These are phyloP conservation scores for Crenuchus spilurus DNA, from an alignment of 2,797 vertebrate genomes.

Conservation along the genomic window DNA sequence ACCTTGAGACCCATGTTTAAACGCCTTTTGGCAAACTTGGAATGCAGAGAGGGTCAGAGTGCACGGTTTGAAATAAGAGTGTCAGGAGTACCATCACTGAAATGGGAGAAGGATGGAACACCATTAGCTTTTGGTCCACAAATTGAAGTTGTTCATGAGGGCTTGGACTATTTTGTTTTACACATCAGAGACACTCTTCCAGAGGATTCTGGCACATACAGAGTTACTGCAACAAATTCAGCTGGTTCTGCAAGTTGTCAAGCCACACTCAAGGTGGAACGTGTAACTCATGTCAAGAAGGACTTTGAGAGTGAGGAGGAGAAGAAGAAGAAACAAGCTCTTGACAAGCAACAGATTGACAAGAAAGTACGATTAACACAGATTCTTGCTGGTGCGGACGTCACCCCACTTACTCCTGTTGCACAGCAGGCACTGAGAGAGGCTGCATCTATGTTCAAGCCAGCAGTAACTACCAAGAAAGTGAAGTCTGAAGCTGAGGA, in stretches of 20 bases:
- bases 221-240: constrained; percentile 95
- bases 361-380: constrained; percentile 94
- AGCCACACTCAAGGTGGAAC: constrained; percentile 91
- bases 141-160: constrained; percentile 95
- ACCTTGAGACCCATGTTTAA: constrained; percentile 99
- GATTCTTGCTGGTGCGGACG: constrained; percentile 87
- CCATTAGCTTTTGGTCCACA: constrained; percentile 90
- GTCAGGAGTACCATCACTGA: constrained; percentile 88
- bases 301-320: constrained; percentile 85
- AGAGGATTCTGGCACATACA: constrained; percentile 94
- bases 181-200: constrained; percentile 92
- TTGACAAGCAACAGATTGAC: constrained; percentile 85
- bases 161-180: constrained; percentile 95
- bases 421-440: constrained; percentile 93
- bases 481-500: constrained; percentile 90
- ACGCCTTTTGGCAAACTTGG: constrained; percentile 92
- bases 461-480: constrained; percentile 90
- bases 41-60: constrained; percentile 93
- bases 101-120: constrained; percentile 97
- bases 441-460: constrained; percentile 92
- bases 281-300: constrained; percentile 87
- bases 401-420: constrained; percentile 86
- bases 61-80: constrained; percentile 96
- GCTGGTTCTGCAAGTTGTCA: constrained; percentile 98
- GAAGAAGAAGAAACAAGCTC: constrained; percentile 66